These are phyloP conservation scores for Melanotus villosus DNA, from an alignment of 2,888 invertebrate species.

Conservation along the genomic window DNA sequence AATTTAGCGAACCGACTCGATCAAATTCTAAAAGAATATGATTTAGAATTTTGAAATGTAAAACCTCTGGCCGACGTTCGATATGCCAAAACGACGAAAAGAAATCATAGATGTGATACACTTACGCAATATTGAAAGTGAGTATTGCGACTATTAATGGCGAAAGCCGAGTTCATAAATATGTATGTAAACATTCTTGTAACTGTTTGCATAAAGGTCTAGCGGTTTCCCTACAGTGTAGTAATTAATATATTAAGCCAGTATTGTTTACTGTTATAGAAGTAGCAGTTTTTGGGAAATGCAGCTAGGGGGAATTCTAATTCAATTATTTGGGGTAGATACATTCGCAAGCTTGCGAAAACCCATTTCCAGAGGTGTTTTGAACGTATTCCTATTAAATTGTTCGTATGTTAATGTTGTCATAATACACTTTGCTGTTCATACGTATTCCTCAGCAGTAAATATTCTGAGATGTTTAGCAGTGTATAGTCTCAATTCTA, in stretches of 20 bases:
- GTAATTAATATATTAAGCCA: conserved; percentile 12
- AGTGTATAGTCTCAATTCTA: too few species aligned
- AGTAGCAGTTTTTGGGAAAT: conserved; percentile 6
- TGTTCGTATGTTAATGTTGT: too few species aligned
- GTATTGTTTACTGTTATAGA: not conserved
- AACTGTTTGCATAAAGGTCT: conserved; percentile 33
- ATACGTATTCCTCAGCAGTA: too few species aligned
- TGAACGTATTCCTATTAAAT: too few species aligned
- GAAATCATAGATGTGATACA: not conserved
- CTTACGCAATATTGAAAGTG: conserved; percentile 39
- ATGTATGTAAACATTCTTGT: conserved; percentile 39
- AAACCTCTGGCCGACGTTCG: too few species aligned
- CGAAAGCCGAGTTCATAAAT: conserved; percentile 42
- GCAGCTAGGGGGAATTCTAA: not conserved
- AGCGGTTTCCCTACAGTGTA: conserved; percentile 3
- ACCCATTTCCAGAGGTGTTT: too few species aligned
- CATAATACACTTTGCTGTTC: too few species aligned
- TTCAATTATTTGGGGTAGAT: not conserved
- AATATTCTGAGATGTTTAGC: too few species aligned
- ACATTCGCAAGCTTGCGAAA: too few species aligned
- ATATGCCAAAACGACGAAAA: too few species aligned
- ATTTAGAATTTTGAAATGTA: too few species aligned
- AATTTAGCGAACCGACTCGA: not conserved
- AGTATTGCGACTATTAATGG: conserved; percentile 31
- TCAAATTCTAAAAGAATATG: too few species aligned